Evolutionary conservation across 2,113 vertebrate species (phyloP).

Genomic region (Eudorcas thomsonii): DNA sequence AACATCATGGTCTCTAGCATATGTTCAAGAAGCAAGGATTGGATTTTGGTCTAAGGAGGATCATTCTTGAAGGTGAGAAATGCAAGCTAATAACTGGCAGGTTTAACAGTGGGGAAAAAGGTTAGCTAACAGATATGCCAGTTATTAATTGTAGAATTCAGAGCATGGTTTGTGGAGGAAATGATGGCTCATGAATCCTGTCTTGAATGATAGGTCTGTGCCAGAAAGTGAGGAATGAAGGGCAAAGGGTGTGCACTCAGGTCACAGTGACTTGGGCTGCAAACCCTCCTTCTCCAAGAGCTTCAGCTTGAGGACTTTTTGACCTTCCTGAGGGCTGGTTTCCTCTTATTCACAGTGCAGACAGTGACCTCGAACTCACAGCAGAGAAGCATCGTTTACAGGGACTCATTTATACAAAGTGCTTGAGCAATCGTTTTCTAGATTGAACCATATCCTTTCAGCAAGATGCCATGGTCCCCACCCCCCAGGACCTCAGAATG

Average conservation of each 20-base stretch:
- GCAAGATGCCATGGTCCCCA: accelerated
- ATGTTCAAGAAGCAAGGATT: accelerated
- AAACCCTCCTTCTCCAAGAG: background rate
- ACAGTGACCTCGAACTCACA: background rate
- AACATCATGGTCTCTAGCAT: accelerated
- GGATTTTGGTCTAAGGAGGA: accelerated
- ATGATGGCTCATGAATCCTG: accelerated
- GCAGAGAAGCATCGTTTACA: background rate
- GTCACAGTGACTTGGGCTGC: background rate
- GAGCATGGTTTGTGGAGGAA: background rate
- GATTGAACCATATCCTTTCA: no score
- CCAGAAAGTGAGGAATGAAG: background rate
- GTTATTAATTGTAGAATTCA: no score
- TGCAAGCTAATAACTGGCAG: background rate
- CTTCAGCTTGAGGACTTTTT: no score
- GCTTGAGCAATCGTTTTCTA: accelerated
- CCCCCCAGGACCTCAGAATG: background rate
- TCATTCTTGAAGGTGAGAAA: background rate
- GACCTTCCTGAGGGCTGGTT: background rate
- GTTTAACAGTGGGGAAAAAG: accelerated
- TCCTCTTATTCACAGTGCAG: background rate
- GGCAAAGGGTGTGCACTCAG: no score
- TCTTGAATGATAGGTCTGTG: background rate
- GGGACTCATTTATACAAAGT: background rate
- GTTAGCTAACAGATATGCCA: background rate